Conservation (phyloP, 2,113 vertebrate species). For the Noctilio leporinus region DNA sequence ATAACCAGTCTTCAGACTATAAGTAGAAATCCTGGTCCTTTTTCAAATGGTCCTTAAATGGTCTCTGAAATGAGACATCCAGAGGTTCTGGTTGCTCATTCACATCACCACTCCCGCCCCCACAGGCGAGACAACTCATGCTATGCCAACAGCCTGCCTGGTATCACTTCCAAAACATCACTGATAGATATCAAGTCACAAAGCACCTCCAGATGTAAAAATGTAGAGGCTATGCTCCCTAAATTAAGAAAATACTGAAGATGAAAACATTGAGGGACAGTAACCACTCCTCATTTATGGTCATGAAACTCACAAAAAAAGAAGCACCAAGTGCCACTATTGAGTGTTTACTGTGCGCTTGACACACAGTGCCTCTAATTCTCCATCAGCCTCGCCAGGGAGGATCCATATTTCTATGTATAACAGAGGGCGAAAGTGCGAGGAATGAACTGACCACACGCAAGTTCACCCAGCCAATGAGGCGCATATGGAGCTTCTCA, state of each 20-base stretch:
- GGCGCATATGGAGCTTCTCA: neutral
- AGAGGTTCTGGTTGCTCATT: neutral
- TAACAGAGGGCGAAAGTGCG: neutral
- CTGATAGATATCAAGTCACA: neutral
- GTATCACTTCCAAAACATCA: neutral
- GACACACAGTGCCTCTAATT: neutral
- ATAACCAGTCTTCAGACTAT: neutral
- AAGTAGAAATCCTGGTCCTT: neutral
- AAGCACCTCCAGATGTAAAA: neutral
- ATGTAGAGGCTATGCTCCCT: neutral
- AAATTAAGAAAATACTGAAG: neutral
- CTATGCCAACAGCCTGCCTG: neutral
- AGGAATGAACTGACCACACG: neutral
- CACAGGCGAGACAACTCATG: neutral
- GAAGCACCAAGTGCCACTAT: neutral
- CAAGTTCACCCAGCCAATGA: neutral
- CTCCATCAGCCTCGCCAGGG: neutral
- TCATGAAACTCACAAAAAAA: neutral
- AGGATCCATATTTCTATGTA: neutral
- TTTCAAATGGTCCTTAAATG: neutral
- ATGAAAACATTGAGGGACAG: neutral
- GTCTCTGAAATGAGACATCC: neutral
- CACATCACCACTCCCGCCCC: neutral
- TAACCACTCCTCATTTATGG: neutral
- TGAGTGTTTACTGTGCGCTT: neutral